These are phyloP conservation scores for Bembecia ichneumoniformis DNA, from an alignment of 2,888 invertebrate species.

Conservation along the genomic window DNA sequence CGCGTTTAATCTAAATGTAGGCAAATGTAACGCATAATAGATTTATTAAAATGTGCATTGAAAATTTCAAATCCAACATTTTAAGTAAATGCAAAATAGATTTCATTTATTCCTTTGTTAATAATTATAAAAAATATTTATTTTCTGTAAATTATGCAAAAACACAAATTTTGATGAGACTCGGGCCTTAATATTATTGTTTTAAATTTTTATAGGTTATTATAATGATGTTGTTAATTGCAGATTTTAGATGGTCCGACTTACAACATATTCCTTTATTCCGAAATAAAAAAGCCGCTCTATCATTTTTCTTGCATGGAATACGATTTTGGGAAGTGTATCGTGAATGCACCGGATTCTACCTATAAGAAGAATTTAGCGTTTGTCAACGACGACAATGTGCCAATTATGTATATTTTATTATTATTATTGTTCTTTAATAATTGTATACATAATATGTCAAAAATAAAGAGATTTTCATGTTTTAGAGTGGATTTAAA, in stretches of 20 bases:
- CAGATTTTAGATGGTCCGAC: slow-evolving; percentile 78
- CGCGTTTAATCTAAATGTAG: too few relatives aligned
- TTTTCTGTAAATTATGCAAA: too few relatives aligned
- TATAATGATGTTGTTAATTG: slow-evolving; percentile 3
- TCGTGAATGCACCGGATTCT: slow-evolving; percentile 65
- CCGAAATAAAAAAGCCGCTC: slow-evolving; percentile 68
- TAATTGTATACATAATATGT: neutral
- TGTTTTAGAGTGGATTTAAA: slow-evolving; percentile 65
- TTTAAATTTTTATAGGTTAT: neutral
- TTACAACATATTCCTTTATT: slow-evolving; percentile 72
- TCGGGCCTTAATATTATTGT: neutral
- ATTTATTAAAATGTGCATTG: too few relatives aligned
- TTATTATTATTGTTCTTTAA: neutral
- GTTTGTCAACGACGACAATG: slow-evolving; percentile 43
- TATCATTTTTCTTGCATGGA: slow-evolving; percentile 75
- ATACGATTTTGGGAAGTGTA: slow-evolving; percentile 78
- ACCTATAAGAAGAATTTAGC: slow-evolving; percentile 57
- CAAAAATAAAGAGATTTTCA: too few relatives aligned
- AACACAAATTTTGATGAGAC: too few relatives aligned
- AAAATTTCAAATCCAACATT: too few relatives aligned
- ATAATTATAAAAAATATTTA: too few relatives aligned
- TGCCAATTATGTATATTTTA: slow-evolving; percentile 37
- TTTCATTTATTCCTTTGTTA: too few relatives aligned
- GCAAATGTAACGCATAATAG: too few relatives aligned
- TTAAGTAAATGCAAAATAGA: too few relatives aligned